Base-by-base conservation (phyloP, 2,888 invertebrate species). In the Conistra vaccinii region DNA sequence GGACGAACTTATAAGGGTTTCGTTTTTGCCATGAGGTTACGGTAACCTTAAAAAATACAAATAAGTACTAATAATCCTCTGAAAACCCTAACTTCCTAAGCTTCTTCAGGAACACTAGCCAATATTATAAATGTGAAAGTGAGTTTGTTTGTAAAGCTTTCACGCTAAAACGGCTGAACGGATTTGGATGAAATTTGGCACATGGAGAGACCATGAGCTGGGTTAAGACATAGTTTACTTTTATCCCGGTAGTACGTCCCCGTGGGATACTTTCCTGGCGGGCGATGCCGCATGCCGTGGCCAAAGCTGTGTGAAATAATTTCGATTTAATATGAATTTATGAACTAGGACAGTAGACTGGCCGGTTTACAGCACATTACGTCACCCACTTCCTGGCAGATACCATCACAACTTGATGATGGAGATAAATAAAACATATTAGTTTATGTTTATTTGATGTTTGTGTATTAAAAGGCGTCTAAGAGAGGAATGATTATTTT, bases 321-420 rank as follows among this genome's bases (percentile, higher is more conserved):
- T 66, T 55, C 48, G 48, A 32, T 42, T 73, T 66, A 5, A 80
- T 67, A 57, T 62, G 9, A 82, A 53, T 72, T 23, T 76, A 67
- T 67, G 20, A 81, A 42, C 58, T 73, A 68, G 83, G 72, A 72
- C 83, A 58, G 62, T 6, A 17, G 45, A 26, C 61, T 4, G 48
- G n/a, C 78, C 53, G 62, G 72, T 63, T 67, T 53, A 7, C 26
- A 12, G 20, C 32, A 26, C 17, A 76, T 72, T 39, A 77, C 78
- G 53, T 80, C 82, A 80, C 26, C n/a, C 23, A 26, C 57, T 78
- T 77, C 71, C 83, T 53, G 71, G 39, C 42, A 32, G 78, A 63
- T 83, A 72, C n/a, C 53, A 82, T 80, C 62, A 51, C 20, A 51
- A 67, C 78, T 29, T 72, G 66, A 63, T 69, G 55, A 23, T 26